Base-by-base conservation (phyloP, 2,113 vertebrate species). In the Nymphicus hollandicus region DNA sequence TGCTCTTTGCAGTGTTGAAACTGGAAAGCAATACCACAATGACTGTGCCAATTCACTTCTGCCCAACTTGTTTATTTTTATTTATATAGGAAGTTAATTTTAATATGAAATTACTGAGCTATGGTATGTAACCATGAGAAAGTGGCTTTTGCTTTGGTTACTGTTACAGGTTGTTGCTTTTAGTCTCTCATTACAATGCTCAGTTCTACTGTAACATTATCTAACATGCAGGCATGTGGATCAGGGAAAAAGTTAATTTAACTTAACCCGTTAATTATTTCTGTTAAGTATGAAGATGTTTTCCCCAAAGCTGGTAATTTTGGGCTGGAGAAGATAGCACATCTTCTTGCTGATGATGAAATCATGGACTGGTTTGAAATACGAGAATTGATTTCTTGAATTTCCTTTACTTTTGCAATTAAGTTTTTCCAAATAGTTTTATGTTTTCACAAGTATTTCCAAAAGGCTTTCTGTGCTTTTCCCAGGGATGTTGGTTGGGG, bases 171-270 rank as follows among this genome's bases (percentile, higher is more conserved):
- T 88, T 91, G 90, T 95, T 84, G 89, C 93, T 97, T 94, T 96
- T 97, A 95, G 94, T 95, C 77, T 93, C 89, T 96, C 83, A 58
- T 90, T 76, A 91, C 86, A 79, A 43, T 89, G 91, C 88, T 95
- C 85, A 17, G 85, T 94, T 96, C 76, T 96, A 92, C 68, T 96
- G 50, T 95, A 95, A 94, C 31, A 3, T 74, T 95, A 91, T 94
- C 94, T 97, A 98, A 98, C 98, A 98, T 99, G 98, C 98, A 98
- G 98, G 98, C 98, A 98, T 98, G 98, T 98, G 98, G 97, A 98
- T 96, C 95, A 91, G 85, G 97, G 94, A 78, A 76, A 93, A 43
- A 65, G 81, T 89, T 97, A 94, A 93, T 96, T 96, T 97, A 94
- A 93, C 88, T 83, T 96, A 97, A 95, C 94, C 95, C 82, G 0